These are phyloP conservation scores for Staurois parvus DNA, from an alignment of 2,797 vertebrate species.

Conservation along the genomic window DNA sequence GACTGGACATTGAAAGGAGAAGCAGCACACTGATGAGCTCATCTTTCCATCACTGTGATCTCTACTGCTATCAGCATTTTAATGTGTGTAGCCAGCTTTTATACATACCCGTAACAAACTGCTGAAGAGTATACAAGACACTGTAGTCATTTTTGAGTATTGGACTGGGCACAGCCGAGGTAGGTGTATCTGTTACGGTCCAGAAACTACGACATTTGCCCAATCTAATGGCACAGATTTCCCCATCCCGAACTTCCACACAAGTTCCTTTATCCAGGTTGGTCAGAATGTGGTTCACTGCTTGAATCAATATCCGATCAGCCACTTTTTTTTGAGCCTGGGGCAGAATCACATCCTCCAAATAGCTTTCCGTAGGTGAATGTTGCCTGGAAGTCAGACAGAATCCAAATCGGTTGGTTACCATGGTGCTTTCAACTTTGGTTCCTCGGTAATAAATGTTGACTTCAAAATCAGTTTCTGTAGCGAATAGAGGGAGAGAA, in stretches of 20 bases:
- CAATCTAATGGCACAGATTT: conserved; percentile 74
- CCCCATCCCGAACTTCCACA: conserved; percentile 68
- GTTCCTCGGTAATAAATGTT: conserved; percentile 81
- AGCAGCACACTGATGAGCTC: too few species aligned
- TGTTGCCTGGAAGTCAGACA: conserved; percentile 74
- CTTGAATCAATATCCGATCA: neutral
- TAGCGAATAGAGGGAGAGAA: neutral
- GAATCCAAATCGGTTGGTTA: conserved; percentile 77
- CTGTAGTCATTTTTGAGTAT: conserved; percentile 76
- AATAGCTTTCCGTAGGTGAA: conserved; percentile 42
- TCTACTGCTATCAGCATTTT: too few species aligned
- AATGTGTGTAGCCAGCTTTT: neutral
- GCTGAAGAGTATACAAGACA: conserved; percentile 71
- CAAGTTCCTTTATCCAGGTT: conserved; percentile 77
- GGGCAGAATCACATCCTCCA: conserved; percentile 79
- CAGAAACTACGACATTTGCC: conserved; percentile 81
- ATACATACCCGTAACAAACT: conserved; percentile 78
- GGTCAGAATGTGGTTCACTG: conserved; percentile 69
- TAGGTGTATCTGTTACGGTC: conserved; percentile 79
- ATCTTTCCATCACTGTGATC: too few species aligned
- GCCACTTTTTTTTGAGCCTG: conserved; percentile 65
- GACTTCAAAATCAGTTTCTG: conserved; percentile 80
- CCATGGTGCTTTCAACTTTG: conserved; percentile 72
- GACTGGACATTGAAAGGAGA: too few species aligned
- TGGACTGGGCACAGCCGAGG: conserved; percentile 62